Percentiles rank a stretch among this genome's conserved stretches.
These are phyloP conservation scores for Aspidiotus rigidus DNA, from an alignment of 2,888 invertebrate genomes.

Conservation along the genomic window DNA sequence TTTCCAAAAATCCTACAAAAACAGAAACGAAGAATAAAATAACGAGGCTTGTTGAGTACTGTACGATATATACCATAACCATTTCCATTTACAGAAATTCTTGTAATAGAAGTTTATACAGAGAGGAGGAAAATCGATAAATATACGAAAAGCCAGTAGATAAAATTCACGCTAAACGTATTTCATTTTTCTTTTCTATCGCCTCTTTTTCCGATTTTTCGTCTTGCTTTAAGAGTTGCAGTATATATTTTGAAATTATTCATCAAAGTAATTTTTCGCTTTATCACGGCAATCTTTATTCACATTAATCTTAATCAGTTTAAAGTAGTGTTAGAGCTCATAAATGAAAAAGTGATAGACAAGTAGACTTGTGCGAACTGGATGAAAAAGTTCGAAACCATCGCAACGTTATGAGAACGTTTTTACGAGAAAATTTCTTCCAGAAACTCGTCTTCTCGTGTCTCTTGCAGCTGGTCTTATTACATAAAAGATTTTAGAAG, in stretches of 20 bases:
- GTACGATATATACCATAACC: background rate
- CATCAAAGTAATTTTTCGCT: background rate
- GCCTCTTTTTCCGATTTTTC: background rate
- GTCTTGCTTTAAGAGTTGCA: background rate
- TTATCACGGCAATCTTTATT: background rate
- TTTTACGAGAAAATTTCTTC: too few relatives aligned
- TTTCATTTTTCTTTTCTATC: background rate
- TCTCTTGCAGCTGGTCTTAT: too few relatives aligned
- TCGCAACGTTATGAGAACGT: too few relatives aligned
- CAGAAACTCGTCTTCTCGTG: too few relatives aligned
- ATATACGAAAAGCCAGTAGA: background rate
- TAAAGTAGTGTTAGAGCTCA: background rate
- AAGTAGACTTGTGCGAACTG: too few relatives aligned
- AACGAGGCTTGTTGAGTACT: background rate
- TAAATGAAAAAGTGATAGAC: too few relatives aligned
- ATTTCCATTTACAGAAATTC: slow-evolving; percentile 1
- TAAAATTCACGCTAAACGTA: background rate
- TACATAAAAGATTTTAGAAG: too few relatives aligned
- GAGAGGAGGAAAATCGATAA: background rate
- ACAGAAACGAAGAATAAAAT: background rate
- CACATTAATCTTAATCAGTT: slow-evolving; percentile 1
- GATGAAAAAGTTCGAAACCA: too few relatives aligned
- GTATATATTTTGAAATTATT: background rate
- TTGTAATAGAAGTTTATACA: background rate
- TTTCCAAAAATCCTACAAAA: background rate